These are phyloP conservation scores for Apodemus sylvaticus DNA, from an alignment of 2,113 vertebrate species.

Conservation along the genomic window DNA sequence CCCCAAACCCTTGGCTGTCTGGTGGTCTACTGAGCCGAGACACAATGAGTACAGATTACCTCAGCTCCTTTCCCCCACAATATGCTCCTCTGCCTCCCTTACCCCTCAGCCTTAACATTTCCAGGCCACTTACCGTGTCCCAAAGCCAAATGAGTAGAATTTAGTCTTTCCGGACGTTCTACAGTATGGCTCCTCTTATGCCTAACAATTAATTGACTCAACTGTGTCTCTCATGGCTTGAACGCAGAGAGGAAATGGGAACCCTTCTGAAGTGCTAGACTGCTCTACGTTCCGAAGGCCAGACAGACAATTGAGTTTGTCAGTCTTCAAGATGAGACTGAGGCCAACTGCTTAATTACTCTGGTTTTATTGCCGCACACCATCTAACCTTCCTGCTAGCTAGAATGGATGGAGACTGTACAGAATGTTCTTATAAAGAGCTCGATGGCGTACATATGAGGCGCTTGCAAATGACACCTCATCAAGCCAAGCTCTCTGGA, in stretches of 20 bases:
- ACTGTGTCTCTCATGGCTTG: neutral
- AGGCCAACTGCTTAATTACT: constrained; percentile 58
- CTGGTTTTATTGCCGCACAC: constrained; percentile 8
- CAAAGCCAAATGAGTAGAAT: constrained; percentile 6
- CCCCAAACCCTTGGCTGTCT: neutral
- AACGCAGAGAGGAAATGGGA: neutral
- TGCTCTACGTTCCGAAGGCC: neutral
- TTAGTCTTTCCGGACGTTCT: neutral
- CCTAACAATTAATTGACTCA: neutral
- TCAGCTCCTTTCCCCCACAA: neutral
- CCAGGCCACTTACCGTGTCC: neutral
- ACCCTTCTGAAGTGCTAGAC: neutral
- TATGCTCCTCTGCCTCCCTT: neutral
- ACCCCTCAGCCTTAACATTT: neutral
- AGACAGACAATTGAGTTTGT: neutral
- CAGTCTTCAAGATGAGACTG: constrained; percentile 63
- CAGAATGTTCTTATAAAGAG: constrained; percentile 29
- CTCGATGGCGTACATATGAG: neutral
- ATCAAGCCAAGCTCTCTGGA: neutral
- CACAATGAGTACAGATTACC: neutral
- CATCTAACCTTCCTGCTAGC: constrained; percentile 17
- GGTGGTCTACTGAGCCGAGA: neutral
- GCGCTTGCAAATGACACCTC: neutral
- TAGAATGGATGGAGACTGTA: constrained; percentile 21
- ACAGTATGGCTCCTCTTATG: neutral